Evolutionary conservation across 1,140 invertebrate genomes (phyloP), one percentile per base, ranked within the genome.

Genomic region (Drosophila equinoxialis): DNA sequence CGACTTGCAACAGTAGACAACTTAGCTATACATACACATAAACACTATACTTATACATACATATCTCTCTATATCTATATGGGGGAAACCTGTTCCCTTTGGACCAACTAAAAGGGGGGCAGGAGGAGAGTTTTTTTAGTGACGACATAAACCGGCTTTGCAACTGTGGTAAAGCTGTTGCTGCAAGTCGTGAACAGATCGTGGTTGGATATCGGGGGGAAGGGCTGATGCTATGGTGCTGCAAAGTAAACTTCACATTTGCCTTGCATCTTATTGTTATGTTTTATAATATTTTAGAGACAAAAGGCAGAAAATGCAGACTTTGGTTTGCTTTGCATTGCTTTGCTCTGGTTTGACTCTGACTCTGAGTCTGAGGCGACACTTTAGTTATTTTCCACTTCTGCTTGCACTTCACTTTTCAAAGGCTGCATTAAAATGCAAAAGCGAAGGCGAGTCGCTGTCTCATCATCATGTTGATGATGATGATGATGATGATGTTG

Each of bases 321-420:
- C 63, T 73, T 58, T 48, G 5, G 42, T 65, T 39, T 65, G 45
- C 23, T 14, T 45, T 17, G n/a, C n/a, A 10, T 55, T 68, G 74
- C 63, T 39, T 54, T 26, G 41, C 59, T 65, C 41, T 57, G 57
- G 58, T 51, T 74, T 48, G 57, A 65, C 37, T 68, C 48, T 51
- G 70, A 64, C 45, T 65, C 62, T 62, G n/a, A 68, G 17, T 63
- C 60, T 66, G 79, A 72, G 84, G 84, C 84, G 83, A 87, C 83
- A 87, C 83, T 87, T 87, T 83, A 87, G 79, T 89, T 89, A 87
- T 87, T 87, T 87, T 87, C 83, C 79, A 87, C 83, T 89, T 87
- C 80, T 87, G 77, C 73, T 72, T 77, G 79, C 84, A 74, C 83
- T 86, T 86, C 83, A 86, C 79, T 87, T 86, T 83, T 83, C 83